Base-by-base conservation (phyloP, 2,797 vertebrate species). In the Spheniscus humboldti region DNA sequence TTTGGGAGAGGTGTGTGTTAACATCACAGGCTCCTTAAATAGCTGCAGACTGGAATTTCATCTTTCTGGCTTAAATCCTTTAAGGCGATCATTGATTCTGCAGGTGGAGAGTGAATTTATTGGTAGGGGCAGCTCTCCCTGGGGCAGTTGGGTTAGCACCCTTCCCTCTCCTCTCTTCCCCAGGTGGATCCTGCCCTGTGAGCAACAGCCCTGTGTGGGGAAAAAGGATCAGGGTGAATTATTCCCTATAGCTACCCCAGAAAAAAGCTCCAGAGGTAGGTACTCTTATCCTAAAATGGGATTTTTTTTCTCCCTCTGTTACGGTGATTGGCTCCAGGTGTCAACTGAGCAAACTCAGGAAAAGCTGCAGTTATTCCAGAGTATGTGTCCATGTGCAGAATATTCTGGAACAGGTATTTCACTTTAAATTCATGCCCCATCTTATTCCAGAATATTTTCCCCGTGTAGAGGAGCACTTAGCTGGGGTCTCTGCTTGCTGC, bases 401-500 rank as follows among this genome's bases (percentile, higher is more conserved):
- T 62, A 16, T 93, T 96, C 94, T 53, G 5, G 95, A 96, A 73
- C 20, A 25, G 62, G 66, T 81, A 62, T 92, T 93, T 77, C 69
- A 2, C 91, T 97, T 96, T 90, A 94, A 94, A 96, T 97, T 92
- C 89, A 74, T 24, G 59, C 39, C 82, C 84, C 2, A 0, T 93
- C 81, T 95, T 72, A 25, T 39, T 94, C 94, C 69, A 52, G 92
- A 94, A 93, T 89, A 57, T 82, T 94, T 96, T 90, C 77, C 47
- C 86, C 1, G 16, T 13, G 67, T 94, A 56, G 85, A 91, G 93
- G 78, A 96, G 94, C 89, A 90, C 96, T 96, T 94, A 92, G 96
- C 92, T 88, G 92, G 91, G 89, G 96, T 91, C 95, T 86, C 75
- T 30, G 85, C 93, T 94, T 76, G 91, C 94, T 83, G 91, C 91